Conservation (phyloP, 2,888 invertebrate genomes). For the Pyrrhosoma nymphula region DNA sequence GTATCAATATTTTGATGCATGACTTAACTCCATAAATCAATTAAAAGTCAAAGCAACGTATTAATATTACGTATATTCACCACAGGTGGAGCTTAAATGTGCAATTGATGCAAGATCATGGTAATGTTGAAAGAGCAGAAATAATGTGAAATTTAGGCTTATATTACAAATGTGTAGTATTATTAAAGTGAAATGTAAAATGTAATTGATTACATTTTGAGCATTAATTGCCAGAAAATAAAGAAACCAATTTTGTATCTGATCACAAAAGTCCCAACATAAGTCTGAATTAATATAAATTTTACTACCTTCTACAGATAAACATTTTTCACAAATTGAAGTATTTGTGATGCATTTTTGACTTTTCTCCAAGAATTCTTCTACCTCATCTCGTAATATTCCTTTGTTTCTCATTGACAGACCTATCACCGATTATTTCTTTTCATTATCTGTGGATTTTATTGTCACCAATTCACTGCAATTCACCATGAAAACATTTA, state of each 20-base stretch:
- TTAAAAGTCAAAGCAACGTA: not conserved
- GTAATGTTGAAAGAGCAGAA: not conserved
- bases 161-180: not conserved
- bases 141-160: not conserved
- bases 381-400: slow-evolving; percentile 51
- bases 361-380: slow-evolving; percentile 11
- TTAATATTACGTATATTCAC: not conserved
- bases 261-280: not conserved
- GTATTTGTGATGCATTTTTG: not conserved
- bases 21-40: not conserved
- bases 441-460: slow-evolving; percentile 36
- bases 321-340: not conserved
- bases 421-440: not conserved
- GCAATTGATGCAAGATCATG: not conserved
- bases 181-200: not conserved
- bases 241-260: not conserved
- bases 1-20: not conserved
- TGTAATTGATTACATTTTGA: not conserved
- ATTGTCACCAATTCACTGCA: slow-evolving; percentile 12
- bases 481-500: slow-evolving; percentile 56
- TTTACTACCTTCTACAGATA: not conserved
- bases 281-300: not conserved
- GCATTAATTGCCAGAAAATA: not conserved
- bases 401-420: slow-evolving; percentile 34
- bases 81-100: not conserved